phyloP scores from a whole-genome alignment of 2,797 vertebrate species.

The Pogonophryne albipinna region DNA sequence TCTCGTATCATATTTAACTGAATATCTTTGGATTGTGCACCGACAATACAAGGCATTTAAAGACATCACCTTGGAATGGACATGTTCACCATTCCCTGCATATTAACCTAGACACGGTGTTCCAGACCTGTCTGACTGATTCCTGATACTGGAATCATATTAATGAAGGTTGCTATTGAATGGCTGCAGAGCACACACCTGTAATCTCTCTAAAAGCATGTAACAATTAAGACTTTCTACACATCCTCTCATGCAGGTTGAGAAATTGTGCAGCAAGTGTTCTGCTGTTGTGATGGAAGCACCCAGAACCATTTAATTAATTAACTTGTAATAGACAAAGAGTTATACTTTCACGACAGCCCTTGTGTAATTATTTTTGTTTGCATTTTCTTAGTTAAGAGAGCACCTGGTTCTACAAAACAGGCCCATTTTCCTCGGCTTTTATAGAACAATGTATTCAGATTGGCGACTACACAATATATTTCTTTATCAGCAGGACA shows the following conservation, averaged over 20 bases:
- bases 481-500: conserved; percentile 22
- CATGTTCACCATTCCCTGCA: too few relatives aligned
- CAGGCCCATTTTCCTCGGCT: neutral
- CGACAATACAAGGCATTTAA: too few relatives aligned
- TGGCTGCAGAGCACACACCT: neutral
- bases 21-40: too few relatives aligned
- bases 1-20: too few relatives aligned
- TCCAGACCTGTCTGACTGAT: neutral
- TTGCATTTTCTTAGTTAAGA: neutral
- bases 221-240: neutral
- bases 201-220: neutral
- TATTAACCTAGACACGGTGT: neutral
- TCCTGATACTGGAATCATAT: neutral
- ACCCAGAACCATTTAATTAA: neutral
- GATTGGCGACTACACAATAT: neutral
- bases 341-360: neutral
- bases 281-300: neutral
- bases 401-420: conserved; percentile 9
- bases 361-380: conserved; percentile 1
- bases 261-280: neutral
- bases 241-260: neutral
- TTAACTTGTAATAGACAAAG: neutral
- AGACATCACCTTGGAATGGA: too few relatives aligned
- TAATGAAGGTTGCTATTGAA: neutral
- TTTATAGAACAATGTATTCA: conserved; percentile 20